Conservation (phyloP, 1,140 invertebrate genomes). For the Sminthurides bifidus region DNA sequence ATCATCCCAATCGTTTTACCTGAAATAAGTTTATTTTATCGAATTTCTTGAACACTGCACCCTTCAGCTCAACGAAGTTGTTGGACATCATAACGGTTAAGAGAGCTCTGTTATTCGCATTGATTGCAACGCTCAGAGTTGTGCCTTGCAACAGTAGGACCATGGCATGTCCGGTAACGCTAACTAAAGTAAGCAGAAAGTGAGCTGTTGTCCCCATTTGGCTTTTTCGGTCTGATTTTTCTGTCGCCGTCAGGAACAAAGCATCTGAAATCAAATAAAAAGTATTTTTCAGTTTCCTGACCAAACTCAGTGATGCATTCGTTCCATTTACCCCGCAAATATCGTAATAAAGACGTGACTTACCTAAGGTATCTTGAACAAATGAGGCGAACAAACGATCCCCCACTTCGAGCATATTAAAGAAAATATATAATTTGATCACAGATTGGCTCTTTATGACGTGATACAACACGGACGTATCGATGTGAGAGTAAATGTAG, state of each 20-base stretch:
- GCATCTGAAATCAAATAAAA: conserved; percentile 42
- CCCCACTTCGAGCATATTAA: conserved; percentile 96
- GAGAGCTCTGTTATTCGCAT: conserved; percentile 94
- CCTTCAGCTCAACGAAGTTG: conserved; percentile 99
- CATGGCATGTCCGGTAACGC: conserved; percentile 22
- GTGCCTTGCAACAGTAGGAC: conserved; percentile 42
- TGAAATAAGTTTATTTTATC: conserved; percentile 97
- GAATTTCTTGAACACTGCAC: conserved; percentile 98
- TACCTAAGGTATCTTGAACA: conserved; percentile 93
- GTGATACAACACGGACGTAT: conserved; percentile 98
- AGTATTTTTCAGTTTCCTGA: neutral
- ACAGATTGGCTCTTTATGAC: conserved; percentile 96
- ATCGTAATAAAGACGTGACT: conserved; percentile 37
- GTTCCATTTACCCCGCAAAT: neutral
- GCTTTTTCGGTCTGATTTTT: conserved; percentile 37
- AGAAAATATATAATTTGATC: conserved; percentile 98
- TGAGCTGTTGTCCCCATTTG: conserved; percentile 18
- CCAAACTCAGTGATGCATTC: neutral
- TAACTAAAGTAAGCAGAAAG: conserved; percentile 32
- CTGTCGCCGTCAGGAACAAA: conserved; percentile 93
- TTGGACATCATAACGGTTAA: conserved; percentile 99
- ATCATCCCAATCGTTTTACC: conserved; percentile 34
- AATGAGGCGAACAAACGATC: conserved; percentile 92
- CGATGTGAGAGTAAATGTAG: conserved; percentile 74
- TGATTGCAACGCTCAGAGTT: conserved; percentile 92